Evolutionary conservation across 2,113 vertebrate genomes (phyloP).

Genomic region (Coptodon rendalli): DNA sequence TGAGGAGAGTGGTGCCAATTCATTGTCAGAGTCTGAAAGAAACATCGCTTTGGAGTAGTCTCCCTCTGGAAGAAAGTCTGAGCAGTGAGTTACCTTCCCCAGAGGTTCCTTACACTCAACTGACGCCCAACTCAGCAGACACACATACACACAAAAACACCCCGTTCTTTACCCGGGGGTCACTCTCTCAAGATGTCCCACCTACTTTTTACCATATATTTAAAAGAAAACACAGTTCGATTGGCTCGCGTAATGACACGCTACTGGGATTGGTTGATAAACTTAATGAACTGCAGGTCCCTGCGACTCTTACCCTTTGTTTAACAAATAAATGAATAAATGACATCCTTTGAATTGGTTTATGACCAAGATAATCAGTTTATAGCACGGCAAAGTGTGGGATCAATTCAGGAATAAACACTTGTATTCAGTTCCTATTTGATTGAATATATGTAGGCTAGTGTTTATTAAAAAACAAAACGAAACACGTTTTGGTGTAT

Average conservation of each 20-base stretch:
- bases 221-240: background rate
- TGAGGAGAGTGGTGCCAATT: background rate
- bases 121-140: background rate
- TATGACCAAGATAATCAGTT: background rate
- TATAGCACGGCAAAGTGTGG: background rate
- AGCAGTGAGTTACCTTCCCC: too few relatives aligned
- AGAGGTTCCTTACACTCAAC: background rate
- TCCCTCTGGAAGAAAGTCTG: background rate
- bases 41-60: background rate
- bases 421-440: background rate
- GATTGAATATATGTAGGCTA: background rate
- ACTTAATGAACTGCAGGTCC: background rate
- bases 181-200: background rate
- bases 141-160: background rate
- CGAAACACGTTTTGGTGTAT: background rate
- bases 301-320: background rate
- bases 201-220: background rate
- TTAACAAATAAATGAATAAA: background rate
- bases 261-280: background rate
- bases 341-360: background rate
- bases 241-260: background rate
- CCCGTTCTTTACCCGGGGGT: background rate
- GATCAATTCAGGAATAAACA: background rate
- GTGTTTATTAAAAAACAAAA: background rate
- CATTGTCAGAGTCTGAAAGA: constrained; percentile 20